Base-by-base conservation (phyloP, 2,888 invertebrate species). In the Aproaerema taeniolella region DNA sequence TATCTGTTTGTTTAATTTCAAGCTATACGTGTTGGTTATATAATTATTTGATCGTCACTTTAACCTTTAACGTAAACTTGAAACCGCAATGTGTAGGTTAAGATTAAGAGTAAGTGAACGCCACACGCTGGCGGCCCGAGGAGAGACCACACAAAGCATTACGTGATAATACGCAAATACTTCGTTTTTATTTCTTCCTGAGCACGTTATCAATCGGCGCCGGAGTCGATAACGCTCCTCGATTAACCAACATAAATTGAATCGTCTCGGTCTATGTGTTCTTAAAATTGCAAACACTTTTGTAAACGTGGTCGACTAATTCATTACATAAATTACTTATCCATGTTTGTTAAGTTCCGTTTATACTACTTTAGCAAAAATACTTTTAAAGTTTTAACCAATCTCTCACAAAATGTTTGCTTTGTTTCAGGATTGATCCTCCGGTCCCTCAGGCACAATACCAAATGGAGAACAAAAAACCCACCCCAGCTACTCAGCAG, bases 351-450 rank as follows among this genome's bases (percentile, higher is more conserved):
- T n/a, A n/a, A n/a, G n/a, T n/a, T n/a, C n/a, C n/a, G n/a, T n/a
- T n/a, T n/a, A n/a, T n/a, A n/a, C n/a, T n/a, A n/a, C n/a, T n/a
- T n/a, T n/a, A n/a, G n/a, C n/a, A n/a, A n/a, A n/a, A n/a, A n/a
- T n/a, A n/a, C n/a, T n/a, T n/a, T n/a, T n/a, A n/a, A n/a, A n/a
- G n/a, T n/a, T n/a, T n/a, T n/a, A n/a, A n/a, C n/a, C n/a, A n/a
- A n/a, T n/a, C n/a, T n/a, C n/a, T n/a, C n/a, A n/a, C n/a, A 20
- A 5, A 20, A 20, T 20, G 24, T 20, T 20, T n/a, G n/a, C n/a
- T 39, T 80, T 77, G 70, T 85, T 86, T 34, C 81, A 92, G 92
- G 92, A 88, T 92, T 83, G 92, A 92, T 69, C 91, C 92, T 65
- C 91, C 92, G 54, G 88, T 89, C 66, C 86, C 90, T 51, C 90